Evolutionary conservation across 1,140 invertebrate species (phyloP).

Genomic region (Spodoptera litura): DNA sequence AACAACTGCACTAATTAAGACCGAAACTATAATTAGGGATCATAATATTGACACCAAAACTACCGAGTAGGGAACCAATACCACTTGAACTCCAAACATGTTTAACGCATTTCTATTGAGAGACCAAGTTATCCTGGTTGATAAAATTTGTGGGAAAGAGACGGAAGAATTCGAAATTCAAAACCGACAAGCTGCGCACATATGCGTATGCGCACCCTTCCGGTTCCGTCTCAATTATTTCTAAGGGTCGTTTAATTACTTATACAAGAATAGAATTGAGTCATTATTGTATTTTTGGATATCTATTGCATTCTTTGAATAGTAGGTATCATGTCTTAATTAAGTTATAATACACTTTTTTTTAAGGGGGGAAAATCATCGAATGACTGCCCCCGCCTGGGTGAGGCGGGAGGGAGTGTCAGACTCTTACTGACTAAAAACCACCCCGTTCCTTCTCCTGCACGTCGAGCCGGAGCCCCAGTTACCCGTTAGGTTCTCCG

Average conservation of each 20-base stretch:
- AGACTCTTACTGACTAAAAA: too few species aligned
- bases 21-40: conserved; percentile 49
- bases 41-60: conserved; percentile 51
- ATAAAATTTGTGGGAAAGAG: conserved; percentile 38
- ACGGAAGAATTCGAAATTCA: conserved; percentile 55
- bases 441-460: too few species aligned
- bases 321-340: not conserved
- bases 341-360: not conserved
- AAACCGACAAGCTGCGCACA: conserved; percentile 69
- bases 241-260: conserved; percentile 67
- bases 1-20: conserved; percentile 55
- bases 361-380: too few species aligned
- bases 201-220: conserved; percentile 67
- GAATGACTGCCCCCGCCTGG: too few species aligned
- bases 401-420: too few species aligned
- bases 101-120: not conserved
- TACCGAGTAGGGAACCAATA: not conserved
- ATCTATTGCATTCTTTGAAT: conserved; percentile 6
- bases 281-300: conserved; percentile 37
- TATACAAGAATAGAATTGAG: conserved; percentile 30
- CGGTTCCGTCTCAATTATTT: conserved; percentile 64
- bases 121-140: conserved; percentile 5
- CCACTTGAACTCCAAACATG: not conserved
- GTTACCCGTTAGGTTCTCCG: too few species aligned
- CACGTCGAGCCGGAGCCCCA: too few species aligned